Evolutionary conservation across 2,797 vertebrate species (phyloP).

Genomic region (Sparidentex hasta): DNA sequence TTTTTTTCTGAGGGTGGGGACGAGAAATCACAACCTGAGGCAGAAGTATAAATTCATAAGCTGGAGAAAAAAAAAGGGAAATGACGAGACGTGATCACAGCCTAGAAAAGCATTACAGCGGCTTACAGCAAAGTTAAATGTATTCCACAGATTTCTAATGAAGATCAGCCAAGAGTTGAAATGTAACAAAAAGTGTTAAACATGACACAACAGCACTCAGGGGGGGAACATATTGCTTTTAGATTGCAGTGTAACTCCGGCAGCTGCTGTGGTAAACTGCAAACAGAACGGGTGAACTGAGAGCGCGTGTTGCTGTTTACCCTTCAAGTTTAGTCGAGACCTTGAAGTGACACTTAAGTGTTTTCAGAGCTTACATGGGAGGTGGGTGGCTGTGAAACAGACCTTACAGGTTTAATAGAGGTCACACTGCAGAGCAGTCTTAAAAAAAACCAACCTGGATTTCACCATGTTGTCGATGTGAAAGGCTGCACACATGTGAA

Average conservation of each 20-base stretch:
- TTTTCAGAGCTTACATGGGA: conserved; percentile 53
- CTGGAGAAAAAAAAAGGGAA: neutral
- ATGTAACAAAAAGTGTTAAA: neutral
- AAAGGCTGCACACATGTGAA: conserved; percentile 32
- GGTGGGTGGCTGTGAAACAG: conserved; percentile 42
- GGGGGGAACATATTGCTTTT: conserved; percentile 5
- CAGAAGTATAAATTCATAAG: conserved; percentile 5
- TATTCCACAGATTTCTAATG: neutral
- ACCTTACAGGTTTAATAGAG: conserved; percentile 47
- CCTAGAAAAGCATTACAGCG: neutral
- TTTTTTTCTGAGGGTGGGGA: neutral
- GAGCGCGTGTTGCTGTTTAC: conserved; percentile 40
- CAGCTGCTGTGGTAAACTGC: conserved; percentile 41
- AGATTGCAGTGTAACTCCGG: conserved; percentile 7
- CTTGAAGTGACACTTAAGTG: conserved; percentile 45
- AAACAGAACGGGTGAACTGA: conserved; percentile 39
- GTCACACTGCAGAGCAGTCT: conserved; percentile 8
- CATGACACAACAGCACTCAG: conserved; percentile 10
- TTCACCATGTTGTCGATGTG: conserved; percentile 25
- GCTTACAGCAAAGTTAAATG: neutral
- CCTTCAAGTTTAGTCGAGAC: conserved; percentile 54
- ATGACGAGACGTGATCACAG: conserved; percentile 6
- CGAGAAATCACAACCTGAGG: conserved; percentile 15
- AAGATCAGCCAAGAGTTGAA: neutral
- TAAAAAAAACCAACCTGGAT: conserved; percentile 1